Conservation (phyloP, 1,140 invertebrate species). For the Drosophila punjabiensis region DNA sequence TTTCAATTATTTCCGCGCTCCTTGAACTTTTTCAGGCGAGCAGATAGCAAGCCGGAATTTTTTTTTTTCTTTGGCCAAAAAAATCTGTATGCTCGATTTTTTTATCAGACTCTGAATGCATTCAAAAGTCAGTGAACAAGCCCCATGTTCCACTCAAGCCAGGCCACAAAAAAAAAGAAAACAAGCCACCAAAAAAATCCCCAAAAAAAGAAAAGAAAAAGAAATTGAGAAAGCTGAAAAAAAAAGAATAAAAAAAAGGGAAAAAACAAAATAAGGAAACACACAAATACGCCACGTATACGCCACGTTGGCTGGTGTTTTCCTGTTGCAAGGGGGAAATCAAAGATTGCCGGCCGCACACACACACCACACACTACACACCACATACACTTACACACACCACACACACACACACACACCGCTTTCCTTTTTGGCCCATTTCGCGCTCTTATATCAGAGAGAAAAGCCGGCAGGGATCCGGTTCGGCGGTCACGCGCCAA, state of each 20-base stretch:
- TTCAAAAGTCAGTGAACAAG: constrained; percentile 9
- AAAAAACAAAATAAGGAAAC: constrained; percentile 5
- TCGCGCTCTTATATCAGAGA: constrained; percentile 21
- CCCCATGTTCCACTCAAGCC: constrained; percentile 7
- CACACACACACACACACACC: neutral
- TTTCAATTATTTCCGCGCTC: constrained; percentile 10
- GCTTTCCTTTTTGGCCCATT: neutral
- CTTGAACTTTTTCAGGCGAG: neutral
- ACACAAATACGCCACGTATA: constrained; percentile 42
- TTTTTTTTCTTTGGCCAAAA: neutral
- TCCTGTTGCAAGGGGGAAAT: constrained; percentile 37
- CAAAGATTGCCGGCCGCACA: constrained; percentile 44
- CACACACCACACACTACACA: neutral
- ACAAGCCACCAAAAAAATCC: neutral
- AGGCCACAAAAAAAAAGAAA: constrained; percentile 1
- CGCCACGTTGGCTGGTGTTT: constrained; percentile 14
- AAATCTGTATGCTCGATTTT: constrained; percentile 3
- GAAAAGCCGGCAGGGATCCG: constrained; percentile 32
- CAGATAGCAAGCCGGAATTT: neutral
- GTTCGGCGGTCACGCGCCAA: constrained; percentile 60
- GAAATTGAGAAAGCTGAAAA: neutral
- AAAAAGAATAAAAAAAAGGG: neutral
- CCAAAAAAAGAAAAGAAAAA: neutral
- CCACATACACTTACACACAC: too few species aligned
- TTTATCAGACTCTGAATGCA: constrained; percentile 5